Evolutionary conservation across 2,888 invertebrate genomes (phyloP).

Genomic region (Tricholauxania praeusta): DNA sequence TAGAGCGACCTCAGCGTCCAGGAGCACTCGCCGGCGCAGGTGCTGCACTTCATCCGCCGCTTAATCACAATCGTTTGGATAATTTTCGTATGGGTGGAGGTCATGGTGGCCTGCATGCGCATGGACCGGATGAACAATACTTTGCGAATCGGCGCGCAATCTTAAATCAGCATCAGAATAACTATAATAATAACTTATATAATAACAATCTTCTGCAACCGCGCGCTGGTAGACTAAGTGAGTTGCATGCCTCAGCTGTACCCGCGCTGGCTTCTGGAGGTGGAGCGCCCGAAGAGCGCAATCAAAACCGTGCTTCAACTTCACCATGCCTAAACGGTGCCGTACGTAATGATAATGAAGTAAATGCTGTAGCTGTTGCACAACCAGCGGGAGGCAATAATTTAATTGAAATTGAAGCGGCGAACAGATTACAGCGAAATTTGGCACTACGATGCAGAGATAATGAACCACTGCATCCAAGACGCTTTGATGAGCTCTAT

Average conservation of each 20-base stretch:
- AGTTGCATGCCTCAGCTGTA: conserved; percentile 52
- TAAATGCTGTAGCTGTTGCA: conserved; percentile 18
- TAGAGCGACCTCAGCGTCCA: conserved; percentile 42
- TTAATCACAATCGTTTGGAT: conserved; percentile 47
- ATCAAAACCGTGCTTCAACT: conserved; percentile 53
- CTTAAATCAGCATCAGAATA: conserved; percentile 60
- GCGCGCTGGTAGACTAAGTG: conserved; percentile 57
- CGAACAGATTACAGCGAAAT: conserved; percentile 65
- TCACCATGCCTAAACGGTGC: conserved; percentile 47
- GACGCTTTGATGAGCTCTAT: conserved; percentile 65
- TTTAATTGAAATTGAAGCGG: conserved; percentile 62
- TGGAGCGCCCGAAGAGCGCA: conserved; percentile 48
- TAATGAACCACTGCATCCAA: conserved; percentile 65
- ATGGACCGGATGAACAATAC: conserved; percentile 60
- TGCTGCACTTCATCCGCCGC: conserved; percentile 50
- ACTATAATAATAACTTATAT: conserved; percentile 57
- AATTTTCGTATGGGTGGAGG: conserved; percentile 55
- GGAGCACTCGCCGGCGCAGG: conserved; percentile 41
- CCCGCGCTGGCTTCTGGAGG: not conserved
- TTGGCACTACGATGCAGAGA: conserved; percentile 65
- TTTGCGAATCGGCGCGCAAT: conserved; percentile 62
- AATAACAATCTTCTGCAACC: conserved; percentile 59
- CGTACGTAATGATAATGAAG: conserved; percentile 51
- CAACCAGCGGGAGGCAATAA: conserved; percentile 47
- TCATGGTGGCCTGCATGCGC: conserved; percentile 46